A percentile compares a stretch with the other conserved stretches of the same genome.
These are phyloP conservation scores for Cavia aperea DNA, from an alignment of 2,113 vertebrate genomes.

Conservation along the genomic window DNA sequence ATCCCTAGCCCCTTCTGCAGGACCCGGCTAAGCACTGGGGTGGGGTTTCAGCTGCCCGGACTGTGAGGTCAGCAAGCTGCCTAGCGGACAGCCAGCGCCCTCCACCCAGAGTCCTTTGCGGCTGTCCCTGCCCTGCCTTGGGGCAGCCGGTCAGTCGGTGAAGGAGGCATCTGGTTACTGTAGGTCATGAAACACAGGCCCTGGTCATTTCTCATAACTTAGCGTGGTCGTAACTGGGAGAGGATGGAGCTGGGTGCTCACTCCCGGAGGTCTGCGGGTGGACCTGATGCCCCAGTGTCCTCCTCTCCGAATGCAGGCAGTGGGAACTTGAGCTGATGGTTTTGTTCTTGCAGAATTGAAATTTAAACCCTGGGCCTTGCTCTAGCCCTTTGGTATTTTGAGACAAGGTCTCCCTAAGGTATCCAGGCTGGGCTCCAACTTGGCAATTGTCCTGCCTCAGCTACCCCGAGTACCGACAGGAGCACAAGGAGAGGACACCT, in stretches of 20 bases:
- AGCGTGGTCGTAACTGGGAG: accelerated
- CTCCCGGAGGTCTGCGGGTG: background rate
- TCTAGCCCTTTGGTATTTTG: background rate
- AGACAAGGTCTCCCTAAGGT: background rate
- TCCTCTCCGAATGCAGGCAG: accelerated
- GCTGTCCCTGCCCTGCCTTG: background rate
- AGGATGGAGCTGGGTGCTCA: accelerated
- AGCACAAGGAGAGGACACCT: background rate
- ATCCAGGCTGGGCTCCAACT: background rate
- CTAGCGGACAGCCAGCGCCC: accelerated
- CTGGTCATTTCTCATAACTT: background rate
- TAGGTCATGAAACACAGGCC: background rate
- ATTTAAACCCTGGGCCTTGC: background rate
- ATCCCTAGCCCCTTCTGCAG: background rate
- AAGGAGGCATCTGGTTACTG: background rate
- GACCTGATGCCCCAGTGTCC: background rate
- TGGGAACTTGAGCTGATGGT: accelerated
- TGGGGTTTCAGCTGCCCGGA: background rate
- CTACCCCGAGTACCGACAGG: background rate
- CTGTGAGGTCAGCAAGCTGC: background rate
- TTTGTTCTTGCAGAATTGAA: background rate
- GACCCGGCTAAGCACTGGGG: background rate
- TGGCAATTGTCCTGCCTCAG: background rate
- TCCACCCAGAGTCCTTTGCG: background rate
- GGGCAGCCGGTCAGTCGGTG: background rate